Base-by-base conservation (phyloP, 2,888 invertebrate genomes). In the Hemistola chrysoprasaria region DNA sequence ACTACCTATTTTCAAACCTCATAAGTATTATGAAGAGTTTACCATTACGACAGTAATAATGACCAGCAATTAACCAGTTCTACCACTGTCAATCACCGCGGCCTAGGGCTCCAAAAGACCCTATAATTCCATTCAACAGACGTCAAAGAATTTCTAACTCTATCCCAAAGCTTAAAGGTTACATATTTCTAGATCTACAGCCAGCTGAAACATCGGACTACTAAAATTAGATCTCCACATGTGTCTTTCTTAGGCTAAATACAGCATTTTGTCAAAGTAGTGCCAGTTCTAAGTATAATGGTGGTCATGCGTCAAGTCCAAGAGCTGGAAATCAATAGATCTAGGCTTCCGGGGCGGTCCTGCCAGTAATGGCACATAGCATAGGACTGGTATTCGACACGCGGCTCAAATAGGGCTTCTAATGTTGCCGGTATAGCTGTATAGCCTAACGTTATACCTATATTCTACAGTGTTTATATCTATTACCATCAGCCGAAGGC, bases 31-130 rank as follows among this genome's bases (percentile, higher is more conserved):
- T 54, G 62, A 60, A 59, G 50, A 57, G 54, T 45, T 60, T 59
- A 62, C 62, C 61, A 65, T 62, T 62, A 61, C 53, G 58, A 8
- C 26, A 37, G 42, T 67, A 75, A 76, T 76, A 68, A 70, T 71
- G 64, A 63, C 43, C 59, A 53, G 61, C 64, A 72, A 76, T 76
- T 78, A 80, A 68, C 77, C 69, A 67, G 78, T 73, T 61, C 39
- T 30, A 67, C 70, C 59, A 62, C 65, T 68, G 63, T 63, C 63
- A 60, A 57, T 65, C 50, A 50, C 58, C 56, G 55, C 47, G 43
- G 68, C 72, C 71, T 49, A 58, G 53, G 65, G 75, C 63, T 48
- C 34, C 37, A 43, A 44, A 48, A 52, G 30, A 55, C 47, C 52
- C 49, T 53, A 52, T 30, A 59, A 59, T 56, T 56, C 51, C 34